Base-by-base conservation (phyloP, 2,888 invertebrate species). In the Timandra comae region DNA sequence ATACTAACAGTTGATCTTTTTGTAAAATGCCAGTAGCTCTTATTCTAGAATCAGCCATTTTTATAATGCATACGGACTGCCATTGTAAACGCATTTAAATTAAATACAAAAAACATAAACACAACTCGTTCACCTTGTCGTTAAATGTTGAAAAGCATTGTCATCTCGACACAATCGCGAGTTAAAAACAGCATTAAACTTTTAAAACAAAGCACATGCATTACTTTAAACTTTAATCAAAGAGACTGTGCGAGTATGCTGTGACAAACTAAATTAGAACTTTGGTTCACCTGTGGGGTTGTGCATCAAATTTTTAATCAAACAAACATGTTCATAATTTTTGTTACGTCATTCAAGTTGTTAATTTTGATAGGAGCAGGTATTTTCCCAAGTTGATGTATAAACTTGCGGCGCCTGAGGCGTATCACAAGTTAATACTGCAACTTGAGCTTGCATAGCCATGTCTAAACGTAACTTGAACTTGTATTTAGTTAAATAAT, bases 361-460 rank as follows among this genome's bases (percentile, higher is more conserved):
- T 35, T 29, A 38, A 45, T 34, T 13, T 34, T 19, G 38, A 30
- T 42, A 43, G 38, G 42, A 22, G 31, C 27, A 16, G 16, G 16
- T 30, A 35, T 46, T 46, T 41, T 36, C 44, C 22, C 23, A 37
- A 37, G 32, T 41, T 42, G 35, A 42, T 42, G 41, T 48, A 49
- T 51, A 46, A 52, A 58, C 44, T 56, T 52, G 39, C 39, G 42
- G 55, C 44, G 51, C 69, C 50, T 42, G 38, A 30, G 61, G 73
- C 60, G 52, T 56, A 68, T 66, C 62, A 50, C 53, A 60, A 70
- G 56, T 63, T 69, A 66, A 63, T 66, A 6, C 16, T n/a, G 59
- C 62, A 61, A 41, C 46, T 42, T 44, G 43, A 59, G 66, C 62
- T 62, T 63, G 62, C 64, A 59, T 55, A 56, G 57, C 54, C 63